Evolutionary conservation across 2,888 invertebrate species (phyloP).

Genomic region (Cabera pusaria): DNA sequence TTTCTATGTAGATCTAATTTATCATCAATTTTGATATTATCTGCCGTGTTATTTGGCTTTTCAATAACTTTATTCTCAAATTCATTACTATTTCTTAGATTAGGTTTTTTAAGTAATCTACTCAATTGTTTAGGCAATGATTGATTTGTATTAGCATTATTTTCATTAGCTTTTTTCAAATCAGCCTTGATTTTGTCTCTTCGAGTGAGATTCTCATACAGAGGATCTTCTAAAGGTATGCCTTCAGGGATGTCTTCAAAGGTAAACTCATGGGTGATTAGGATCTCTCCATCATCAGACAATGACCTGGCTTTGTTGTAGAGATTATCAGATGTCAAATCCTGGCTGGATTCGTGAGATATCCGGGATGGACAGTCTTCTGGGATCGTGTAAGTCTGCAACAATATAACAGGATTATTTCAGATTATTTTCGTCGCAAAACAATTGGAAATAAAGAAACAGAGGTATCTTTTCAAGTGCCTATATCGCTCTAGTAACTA

Average conservation of each 20-base stretch:
- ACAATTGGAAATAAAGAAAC: too few relatives aligned
- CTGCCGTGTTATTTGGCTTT: too few relatives aligned
- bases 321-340: slow-evolving; percentile 57
- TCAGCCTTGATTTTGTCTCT: slow-evolving; percentile 28
- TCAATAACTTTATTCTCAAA: too few relatives aligned
- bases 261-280: slow-evolving; percentile 62
- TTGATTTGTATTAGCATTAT: not conserved
- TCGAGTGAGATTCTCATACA: slow-evolving; percentile 60
- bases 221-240: slow-evolving; percentile 66
- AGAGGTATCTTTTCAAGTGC: too few relatives aligned
- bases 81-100: slow-evolving; percentile 1
- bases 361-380: slow-evolving; percentile 69
- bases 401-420: slow-evolving; percentile 18
- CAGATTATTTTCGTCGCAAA: too few relatives aligned
- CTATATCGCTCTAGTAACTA: too few relatives aligned
- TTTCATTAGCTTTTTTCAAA: slow-evolving; percentile 5
- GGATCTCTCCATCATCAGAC: slow-evolving; percentile 52
- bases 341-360: slow-evolving; percentile 49
- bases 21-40: too few relatives aligned
- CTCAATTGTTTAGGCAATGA: too few relatives aligned
- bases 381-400: slow-evolving; percentile 70
- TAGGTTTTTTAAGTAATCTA: too few relatives aligned
- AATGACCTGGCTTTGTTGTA: slow-evolving; percentile 60
- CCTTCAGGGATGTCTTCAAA: slow-evolving; percentile 72
- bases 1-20: too few relatives aligned